Conservation (phyloP, 2,888 invertebrate genomes). For the Cyclophora albipunctata region DNA sequence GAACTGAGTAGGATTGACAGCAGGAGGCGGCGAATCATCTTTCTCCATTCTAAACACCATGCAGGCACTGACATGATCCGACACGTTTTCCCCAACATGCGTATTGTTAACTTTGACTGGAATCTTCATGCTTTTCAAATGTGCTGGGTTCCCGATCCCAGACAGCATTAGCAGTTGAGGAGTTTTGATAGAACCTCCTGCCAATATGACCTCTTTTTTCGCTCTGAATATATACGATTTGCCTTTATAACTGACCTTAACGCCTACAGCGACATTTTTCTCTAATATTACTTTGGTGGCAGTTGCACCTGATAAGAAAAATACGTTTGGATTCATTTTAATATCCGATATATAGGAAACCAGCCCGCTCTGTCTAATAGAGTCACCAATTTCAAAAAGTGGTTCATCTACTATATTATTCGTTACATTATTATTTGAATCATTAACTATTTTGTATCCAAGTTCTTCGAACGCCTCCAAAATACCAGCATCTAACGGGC, state of each 20-base stretch:
- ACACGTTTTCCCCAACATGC: no score
- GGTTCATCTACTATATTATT: conserved; percentile 21
- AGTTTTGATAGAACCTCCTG: conserved; percentile 33
- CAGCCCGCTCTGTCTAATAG: conserved; percentile 21
- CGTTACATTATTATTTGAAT: conserved; percentile 21
- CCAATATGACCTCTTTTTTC: conserved; percentile 30
- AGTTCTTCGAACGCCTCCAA: conserved; percentile 23
- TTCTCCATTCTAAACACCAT: background rate
- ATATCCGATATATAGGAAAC: conserved; percentile 20
- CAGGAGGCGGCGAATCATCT: background rate
- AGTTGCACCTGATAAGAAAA: conserved; percentile 21
- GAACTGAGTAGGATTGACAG: conserved; percentile 17
- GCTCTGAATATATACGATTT: conserved; percentile 19
- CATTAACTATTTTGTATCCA: conserved; percentile 14
- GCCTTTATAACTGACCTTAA: conserved; percentile 17
- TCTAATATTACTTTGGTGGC: conserved; percentile 30
- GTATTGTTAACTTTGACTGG: conserved; percentile 5
- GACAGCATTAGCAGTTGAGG: conserved; percentile 38
- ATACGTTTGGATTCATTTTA: conserved; percentile 23
- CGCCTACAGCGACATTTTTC: conserved; percentile 30
- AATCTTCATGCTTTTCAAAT: conserved; percentile 25
- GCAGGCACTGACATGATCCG: no score
- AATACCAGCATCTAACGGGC: conserved; percentile 6
- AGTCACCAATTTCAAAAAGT: conserved; percentile 17
- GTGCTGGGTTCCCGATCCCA: conserved; percentile 33